These are phyloP conservation scores for Masticophis lateralis DNA, from an alignment of 2,797 vertebrate species.

Conservation along the genomic window DNA sequence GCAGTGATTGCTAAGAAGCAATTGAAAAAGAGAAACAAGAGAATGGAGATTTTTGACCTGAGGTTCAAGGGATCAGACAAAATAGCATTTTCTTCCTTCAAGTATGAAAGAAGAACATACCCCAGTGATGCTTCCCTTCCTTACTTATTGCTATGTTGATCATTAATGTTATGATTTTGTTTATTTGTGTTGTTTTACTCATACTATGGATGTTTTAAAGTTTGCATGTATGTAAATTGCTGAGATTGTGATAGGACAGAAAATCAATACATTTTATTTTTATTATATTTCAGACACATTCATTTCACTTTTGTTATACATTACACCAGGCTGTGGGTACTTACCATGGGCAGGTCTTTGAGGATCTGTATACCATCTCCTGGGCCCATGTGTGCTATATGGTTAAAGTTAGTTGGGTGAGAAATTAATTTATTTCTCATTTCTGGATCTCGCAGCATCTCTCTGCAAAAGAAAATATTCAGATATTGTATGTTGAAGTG, in stretches of 20 bases:
- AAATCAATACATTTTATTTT: not conserved
- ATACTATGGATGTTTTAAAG: not conserved
- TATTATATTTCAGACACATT: not conserved
- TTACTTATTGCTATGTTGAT: not conserved
- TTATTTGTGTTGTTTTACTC: not conserved
- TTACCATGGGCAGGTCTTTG: constrained; percentile 96
- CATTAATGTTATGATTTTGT: not conserved
- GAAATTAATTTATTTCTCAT: constrained; percentile 99
- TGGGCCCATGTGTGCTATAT: constrained; percentile 98
- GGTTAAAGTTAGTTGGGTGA: constrained; percentile 99
- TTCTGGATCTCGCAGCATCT: constrained; percentile 97
- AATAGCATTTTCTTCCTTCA: not conserved
- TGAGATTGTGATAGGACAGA: not conserved
- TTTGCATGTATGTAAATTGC: not conserved
- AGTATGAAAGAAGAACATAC: not conserved
- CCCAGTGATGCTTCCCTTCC: not conserved
- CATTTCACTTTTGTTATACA: constrained; percentile 19
- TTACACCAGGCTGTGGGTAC: constrained; percentile 70
- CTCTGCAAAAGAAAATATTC: constrained; percentile 79
- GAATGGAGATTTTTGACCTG: not conserved
- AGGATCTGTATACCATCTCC: constrained; percentile 98
- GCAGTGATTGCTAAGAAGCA: constrained; percentile 58
- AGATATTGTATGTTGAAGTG: not conserved
- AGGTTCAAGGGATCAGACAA: not conserved
- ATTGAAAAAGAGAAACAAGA: not conserved